Base-by-base conservation (phyloP, 2,888 invertebrate genomes). In the Philaethria dido region DNA sequence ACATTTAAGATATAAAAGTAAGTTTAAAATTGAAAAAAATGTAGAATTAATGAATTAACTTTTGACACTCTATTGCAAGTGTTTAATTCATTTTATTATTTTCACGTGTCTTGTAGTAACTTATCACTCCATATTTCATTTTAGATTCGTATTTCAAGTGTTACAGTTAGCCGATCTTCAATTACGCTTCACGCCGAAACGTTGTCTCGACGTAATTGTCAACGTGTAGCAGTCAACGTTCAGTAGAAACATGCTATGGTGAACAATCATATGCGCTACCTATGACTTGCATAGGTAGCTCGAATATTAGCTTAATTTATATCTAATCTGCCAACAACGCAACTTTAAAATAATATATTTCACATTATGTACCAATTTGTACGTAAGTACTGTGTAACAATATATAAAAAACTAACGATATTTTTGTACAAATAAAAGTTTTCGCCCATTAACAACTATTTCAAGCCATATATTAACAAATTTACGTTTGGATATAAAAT, bases 401-500 rank as follows among this genome's bases (percentile, higher is more conserved):
- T 22, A 36, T 50, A n/a, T 33, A 13, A 36, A 18, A 18, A 18
- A 54, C 20, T 42, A 42, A n/a, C 22, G 3, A 42, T n/a, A 42
- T 42, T 16, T 29, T 11, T 29, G 42, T 45, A 25, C 6, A 45
- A 29, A 60, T 60, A 33, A 45, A 45, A 60, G 14, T 16, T 18
- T 60, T 18, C 42, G 6, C 13, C 44, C 11, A 18, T 60, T 29
- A 45, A 45, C 45, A 45, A 60, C 45, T 45, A 45, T 60, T 59
- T 18, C 45, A 16, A 44, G 44, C 60, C 8, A 60, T 60, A 60
- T 60, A 60, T 60, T 47, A 60, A 29, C 33, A 33, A 33, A 20
- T 48, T 48, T 29, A 59, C 48, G 39, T 59, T 59, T 59, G 48
- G 42, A 22, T 39, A 64, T 64, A 59, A 64, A 64, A 64, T 55